These are phyloP conservation scores for Phataginus tricuspis DNA, from an alignment of 2,797 vertebrate species.

Conservation along the genomic window DNA sequence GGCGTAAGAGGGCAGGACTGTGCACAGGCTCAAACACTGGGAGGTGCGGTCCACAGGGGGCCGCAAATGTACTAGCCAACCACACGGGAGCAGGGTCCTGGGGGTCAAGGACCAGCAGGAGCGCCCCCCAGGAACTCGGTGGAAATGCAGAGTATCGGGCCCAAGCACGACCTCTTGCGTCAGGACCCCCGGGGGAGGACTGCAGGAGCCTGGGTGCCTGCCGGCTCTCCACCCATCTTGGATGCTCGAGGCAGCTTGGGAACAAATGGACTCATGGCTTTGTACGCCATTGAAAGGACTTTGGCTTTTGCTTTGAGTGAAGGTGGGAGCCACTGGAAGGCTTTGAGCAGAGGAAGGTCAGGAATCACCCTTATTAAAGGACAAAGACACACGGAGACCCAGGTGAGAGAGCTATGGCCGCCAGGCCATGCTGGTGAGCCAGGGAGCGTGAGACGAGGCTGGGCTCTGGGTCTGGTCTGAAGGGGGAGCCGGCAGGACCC, in stretches of 20 bases:
- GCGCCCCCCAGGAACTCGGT: neutral
- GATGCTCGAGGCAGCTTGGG: neutral
- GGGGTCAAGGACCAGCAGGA: neutral
- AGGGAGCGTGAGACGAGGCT: neutral
- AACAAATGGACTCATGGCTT: neutral
- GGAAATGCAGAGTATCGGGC: neutral
- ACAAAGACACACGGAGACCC: neutral
- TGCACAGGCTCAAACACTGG: neutral
- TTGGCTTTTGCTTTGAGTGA: neutral
- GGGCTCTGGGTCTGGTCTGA: too few species aligned
- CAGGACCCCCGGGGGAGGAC: neutral
- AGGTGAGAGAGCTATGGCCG: fast-evolving
- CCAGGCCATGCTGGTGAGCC: neutral
- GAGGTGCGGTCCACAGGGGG: fast-evolving
- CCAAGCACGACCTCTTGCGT: neutral
- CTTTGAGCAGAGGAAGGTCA: neutral
- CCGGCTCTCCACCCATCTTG: neutral
- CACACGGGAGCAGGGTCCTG: neutral
- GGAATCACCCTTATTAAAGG: too few species aligned
- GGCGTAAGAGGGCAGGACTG: neutral
- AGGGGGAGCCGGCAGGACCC: neutral
- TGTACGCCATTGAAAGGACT: neutral
- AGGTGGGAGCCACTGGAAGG: neutral
- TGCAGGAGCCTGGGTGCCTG: neutral
- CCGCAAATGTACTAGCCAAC: fast-evolving